Base-by-base conservation (phyloP, 2,797 vertebrate species). In the Hafferia zeledoni region DNA sequence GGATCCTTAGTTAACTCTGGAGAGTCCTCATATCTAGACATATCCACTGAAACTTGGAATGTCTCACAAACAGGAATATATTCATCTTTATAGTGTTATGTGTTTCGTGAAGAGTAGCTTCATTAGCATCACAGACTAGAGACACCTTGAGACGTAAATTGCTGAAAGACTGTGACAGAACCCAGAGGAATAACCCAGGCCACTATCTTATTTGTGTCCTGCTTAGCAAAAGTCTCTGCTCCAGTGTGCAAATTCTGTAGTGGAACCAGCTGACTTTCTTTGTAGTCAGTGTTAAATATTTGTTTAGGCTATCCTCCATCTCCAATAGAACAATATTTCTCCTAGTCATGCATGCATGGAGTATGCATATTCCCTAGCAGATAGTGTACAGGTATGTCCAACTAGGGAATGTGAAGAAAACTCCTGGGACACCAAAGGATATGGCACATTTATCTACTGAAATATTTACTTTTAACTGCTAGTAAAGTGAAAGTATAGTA, bases 401-500 rank as follows among this genome's bases (percentile, higher is more conserved):
- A 0, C 24, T 25, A 44, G 46, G n/a, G 16, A 23, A 22, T 37
- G 13, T 18, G 50, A 65, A 82, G n/a, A 61, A 61, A 93, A 19
- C 9, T 70, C 46, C 64, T 23, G 2, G 9, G 17, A 41, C 14
- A 13, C 20, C 17, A 2, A 30, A 27, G 12, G 19, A 33, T 76
- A 56, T 9, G 35, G 18, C 3, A 13, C 23, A 30, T 31, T 10
- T 17, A 57, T 37, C 30, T 52, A 68, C 18, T 19, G 43, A 59
- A 70, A 69, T 9, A 39, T 87, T 88, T 84, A 56, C 24, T 91
- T 88, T 43, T 43, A 69, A 41, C 33, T 20, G 22, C 20, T 71
- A 77, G 27, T 12, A 30, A 92, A 83, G 69, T 71, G 56, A 75
- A 94, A 84, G 56, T 82, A 49, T 25, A 65, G 87, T 33, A 89